Conservation (phyloP, 2,797 vertebrate species). For the Decapterus maruadsi region DNA sequence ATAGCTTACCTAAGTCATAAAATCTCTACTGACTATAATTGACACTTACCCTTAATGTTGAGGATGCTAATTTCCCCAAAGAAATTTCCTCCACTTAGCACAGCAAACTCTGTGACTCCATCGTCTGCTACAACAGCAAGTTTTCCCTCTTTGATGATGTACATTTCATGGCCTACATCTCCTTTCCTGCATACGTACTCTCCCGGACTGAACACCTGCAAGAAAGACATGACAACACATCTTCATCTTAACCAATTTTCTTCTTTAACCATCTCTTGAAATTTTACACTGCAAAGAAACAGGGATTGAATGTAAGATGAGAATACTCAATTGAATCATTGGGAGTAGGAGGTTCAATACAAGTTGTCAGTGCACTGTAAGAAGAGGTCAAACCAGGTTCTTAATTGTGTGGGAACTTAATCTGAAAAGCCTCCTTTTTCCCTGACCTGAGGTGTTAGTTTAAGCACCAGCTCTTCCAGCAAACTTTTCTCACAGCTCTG, state of each 20-base stretch:
- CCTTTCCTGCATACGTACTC: constrained; percentile 95
- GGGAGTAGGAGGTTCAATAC: neutral
- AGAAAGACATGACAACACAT: constrained; percentile 9
- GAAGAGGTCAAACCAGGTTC: neutral
- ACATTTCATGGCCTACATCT: constrained; percentile 95
- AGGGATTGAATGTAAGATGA: neutral
- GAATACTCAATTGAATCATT: neutral
- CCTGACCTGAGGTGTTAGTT: constrained; percentile 90
- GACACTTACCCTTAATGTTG: constrained; percentile 90
- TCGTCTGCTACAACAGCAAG: constrained; percentile 95
- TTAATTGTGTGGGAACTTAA: neutral
- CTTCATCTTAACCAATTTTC: neutral
- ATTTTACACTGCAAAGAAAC: neutral
- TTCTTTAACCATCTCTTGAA: neutral
- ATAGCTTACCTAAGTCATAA: no score
- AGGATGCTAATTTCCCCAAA: constrained; percentile 98
- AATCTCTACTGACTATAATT: no score
- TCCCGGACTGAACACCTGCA: constrained; percentile 92
- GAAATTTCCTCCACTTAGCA: constrained; percentile 92
- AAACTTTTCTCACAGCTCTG: constrained; percentile 91
- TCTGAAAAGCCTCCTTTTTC: neutral
- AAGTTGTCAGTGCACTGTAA: neutral
- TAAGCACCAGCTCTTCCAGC: constrained; percentile 92
- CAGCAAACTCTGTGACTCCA: constrained; percentile 89
- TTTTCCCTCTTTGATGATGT: constrained; percentile 93